Conservation (phyloP, 2,888 invertebrate genomes). For the Lysandra coridon region DNA sequence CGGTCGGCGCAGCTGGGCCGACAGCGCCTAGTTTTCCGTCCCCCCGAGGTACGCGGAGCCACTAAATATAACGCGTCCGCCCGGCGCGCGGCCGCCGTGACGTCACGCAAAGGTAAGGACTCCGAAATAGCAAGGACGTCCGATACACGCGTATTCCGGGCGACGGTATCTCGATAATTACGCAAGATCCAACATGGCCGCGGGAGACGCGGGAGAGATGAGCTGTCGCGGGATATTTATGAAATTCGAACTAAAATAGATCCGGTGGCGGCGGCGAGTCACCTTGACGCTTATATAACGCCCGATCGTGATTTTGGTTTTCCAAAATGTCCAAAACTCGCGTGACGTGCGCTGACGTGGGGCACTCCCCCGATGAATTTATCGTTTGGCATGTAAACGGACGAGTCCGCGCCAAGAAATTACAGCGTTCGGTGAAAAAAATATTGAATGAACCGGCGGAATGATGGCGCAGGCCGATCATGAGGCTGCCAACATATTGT, state of each 20-base stretch:
- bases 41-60: constrained; percentile 53
- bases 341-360: constrained; percentile 71
- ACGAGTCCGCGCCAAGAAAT: constrained; percentile 80
- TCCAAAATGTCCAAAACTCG: constrained; percentile 66
- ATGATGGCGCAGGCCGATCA: constrained; percentile 74
- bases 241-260: constrained; percentile 79
- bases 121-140: constrained; percentile 78
- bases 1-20: constrained; percentile 61
- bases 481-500: constrained; percentile 67
- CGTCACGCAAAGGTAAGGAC: constrained; percentile 69
- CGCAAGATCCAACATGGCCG: constrained; percentile 62
- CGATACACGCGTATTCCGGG: constrained; percentile 48
- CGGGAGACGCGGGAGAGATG: constrained; percentile 75
- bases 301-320: constrained; percentile 55
- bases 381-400: constrained; percentile 81
- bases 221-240: constrained; percentile 80
- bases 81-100: constrained; percentile 81
- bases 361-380: constrained; percentile 81
- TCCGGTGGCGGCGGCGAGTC: constrained; percentile 75
- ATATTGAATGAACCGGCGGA: constrained; percentile 77
- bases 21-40: constrained; percentile 52
- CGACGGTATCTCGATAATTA: constrained; percentile 63
- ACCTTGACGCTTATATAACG: constrained; percentile 77
- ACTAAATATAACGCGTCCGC: constrained; percentile 39
- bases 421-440: constrained; percentile 76